phyloP scores from a whole-genome alignment of 2,888 invertebrate genomes.

The Fissipunctia ypsillon region DNA sequence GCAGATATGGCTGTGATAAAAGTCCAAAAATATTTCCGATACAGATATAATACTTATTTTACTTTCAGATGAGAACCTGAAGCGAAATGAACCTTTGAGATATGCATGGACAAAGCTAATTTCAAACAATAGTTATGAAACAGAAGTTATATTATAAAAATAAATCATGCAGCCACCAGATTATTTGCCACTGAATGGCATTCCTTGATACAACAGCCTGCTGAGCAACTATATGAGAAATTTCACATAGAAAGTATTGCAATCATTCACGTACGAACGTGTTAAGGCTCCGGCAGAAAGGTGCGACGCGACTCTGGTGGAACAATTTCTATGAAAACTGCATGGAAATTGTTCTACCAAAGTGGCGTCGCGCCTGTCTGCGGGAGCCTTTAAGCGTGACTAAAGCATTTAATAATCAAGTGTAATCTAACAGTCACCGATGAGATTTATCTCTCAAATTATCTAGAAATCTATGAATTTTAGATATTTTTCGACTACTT shows the following conservation, averaged over 20 bases:
- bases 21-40: constrained; percentile 39
- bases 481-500: constrained; percentile 38
- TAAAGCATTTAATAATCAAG: constrained; percentile 29
- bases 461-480: constrained; percentile 16
- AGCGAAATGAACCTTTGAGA: not conserved
- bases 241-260: constrained; percentile 26
- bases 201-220: constrained; percentile 29
- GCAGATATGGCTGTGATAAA: constrained; percentile 61
- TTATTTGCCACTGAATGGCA: constrained; percentile 19
- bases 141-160: not conserved
- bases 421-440: constrained; percentile 24
- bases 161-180: not conserved
- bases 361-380: not conserved
- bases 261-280: constrained; percentile 6
- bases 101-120: not conserved
- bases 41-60: constrained; percentile 10
- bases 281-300: not conserved
- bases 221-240: constrained; percentile 28
- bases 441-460: constrained; percentile 19
- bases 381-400: not conserved
- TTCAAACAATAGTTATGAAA: constrained; percentile 11
- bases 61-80: not conserved
- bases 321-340: not conserved
- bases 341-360: not conserved
- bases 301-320: not conserved